Percentiles rank a stretch among this genome's conserved stretches.
Conservation (phyloP, 2,888 invertebrate species). For the Rugalucina vietnamica region DNA sequence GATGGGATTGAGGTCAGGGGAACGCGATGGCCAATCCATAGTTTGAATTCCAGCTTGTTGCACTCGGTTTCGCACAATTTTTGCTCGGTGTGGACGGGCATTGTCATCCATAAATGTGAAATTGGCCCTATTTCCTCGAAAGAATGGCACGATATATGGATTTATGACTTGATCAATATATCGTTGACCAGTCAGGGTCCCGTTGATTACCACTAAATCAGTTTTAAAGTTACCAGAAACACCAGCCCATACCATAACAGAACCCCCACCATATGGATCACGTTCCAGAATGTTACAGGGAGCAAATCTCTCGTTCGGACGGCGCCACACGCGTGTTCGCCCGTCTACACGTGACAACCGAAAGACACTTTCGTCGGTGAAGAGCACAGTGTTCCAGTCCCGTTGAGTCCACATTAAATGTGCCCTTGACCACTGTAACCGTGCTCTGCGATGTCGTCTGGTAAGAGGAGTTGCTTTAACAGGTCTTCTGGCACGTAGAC, state of each 20-base stretch:
- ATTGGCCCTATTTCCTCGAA: not conserved
- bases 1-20: conserved; percentile 2
- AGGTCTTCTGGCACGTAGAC: not conserved
- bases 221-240: not conserved
- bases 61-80: not conserved
- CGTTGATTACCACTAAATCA: not conserved
- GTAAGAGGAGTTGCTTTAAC: not conserved
- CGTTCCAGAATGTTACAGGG: conserved; percentile 19
- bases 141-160: not conserved
- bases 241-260: conserved; percentile 28
- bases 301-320: conserved; percentile 19
- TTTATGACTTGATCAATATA: not conserved
- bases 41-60: not conserved
- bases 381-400: conserved; percentile 34
- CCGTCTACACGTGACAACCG: conserved; percentile 20
- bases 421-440: conserved; percentile 12
- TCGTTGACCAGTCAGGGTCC: conserved; percentile 13
- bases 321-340: conserved; percentile 27
- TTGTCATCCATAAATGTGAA: not conserved
- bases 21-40: not conserved
- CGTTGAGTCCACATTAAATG: conserved; percentile 11
- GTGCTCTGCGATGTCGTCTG: conserved; percentile 15
- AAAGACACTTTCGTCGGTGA: conserved; percentile 31
- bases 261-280: conserved; percentile 16
- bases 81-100: conserved; percentile 7